These are phyloP conservation scores for Poicephalus meyeri DNA, from an alignment of 2,113 vertebrate species.

Conservation along the genomic window DNA sequence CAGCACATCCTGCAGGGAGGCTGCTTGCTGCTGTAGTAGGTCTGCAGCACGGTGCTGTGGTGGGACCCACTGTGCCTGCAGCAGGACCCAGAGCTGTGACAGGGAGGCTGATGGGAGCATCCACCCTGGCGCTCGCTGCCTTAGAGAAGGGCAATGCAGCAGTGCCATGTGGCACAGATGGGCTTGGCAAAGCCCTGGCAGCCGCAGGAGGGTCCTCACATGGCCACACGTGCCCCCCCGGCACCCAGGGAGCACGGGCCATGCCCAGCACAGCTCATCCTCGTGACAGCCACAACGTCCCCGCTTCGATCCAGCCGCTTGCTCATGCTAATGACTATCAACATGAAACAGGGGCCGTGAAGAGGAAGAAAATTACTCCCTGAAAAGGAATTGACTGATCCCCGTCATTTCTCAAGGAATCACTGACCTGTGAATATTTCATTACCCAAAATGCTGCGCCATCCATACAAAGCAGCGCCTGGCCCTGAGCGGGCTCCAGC, in stretches of 20 bases:
- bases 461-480: conserved; percentile 83
- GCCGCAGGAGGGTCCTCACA: not conserved
- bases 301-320: conserved; percentile 16
- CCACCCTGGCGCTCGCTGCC: rapidly evolving
- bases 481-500: not conserved
- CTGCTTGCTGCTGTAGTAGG: not conserved
- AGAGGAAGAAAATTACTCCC: conserved; percentile 89
- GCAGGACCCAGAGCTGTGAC: not conserved
- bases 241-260: rapidly evolving
- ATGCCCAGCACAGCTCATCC: not conserved
- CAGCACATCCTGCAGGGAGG: not conserved
- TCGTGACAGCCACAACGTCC: not conserved
- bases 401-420: conserved; percentile 92
- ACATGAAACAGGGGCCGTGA: conserved; percentile 78
- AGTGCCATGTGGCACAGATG: not conserved
- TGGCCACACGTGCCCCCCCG: rapidly evolving
- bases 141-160: rapidly evolving
- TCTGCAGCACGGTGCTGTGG: not conserved
- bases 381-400: conserved; percentile 96
- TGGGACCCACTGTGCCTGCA: not conserved
- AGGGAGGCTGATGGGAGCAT: rapidly evolving
- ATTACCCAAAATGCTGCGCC: conserved; percentile 87
- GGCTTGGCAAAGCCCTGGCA: not conserved
- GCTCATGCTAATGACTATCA: conserved; percentile 86
- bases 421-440: conserved; percentile 89